Conservation (phyloP, 64 coral and sea anemone species). For the Montipora cactus region DNA sequence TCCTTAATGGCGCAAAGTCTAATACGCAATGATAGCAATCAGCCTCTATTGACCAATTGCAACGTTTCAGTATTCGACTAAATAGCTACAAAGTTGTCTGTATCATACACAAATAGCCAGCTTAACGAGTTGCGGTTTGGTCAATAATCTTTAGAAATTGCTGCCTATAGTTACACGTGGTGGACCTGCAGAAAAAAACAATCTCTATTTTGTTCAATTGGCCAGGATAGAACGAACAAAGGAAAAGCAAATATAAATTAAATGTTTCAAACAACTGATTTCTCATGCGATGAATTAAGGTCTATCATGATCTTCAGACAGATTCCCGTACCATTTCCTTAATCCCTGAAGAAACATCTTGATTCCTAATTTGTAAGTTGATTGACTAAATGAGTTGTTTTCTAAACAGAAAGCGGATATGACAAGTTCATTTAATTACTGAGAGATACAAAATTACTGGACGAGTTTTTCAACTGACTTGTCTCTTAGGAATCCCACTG, state of each 20-base stretch:
- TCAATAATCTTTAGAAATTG: not conserved
- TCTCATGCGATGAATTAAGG: not conserved
- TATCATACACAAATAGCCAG: too few relatives aligned
- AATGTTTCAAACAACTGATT: conserved; percentile 22
- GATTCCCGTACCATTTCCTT: not conserved
- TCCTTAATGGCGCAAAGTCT: not conserved
- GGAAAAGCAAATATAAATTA: conserved; percentile 50
- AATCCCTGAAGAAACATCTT: not conserved
- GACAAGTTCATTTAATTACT: too few relatives aligned
- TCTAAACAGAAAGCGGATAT: too few relatives aligned
- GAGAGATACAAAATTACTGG: too few relatives aligned
- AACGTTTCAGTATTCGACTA: too few relatives aligned
- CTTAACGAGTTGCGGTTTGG: not conserved
- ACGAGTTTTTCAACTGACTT: too few relatives aligned
- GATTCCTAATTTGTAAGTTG: not conserved
- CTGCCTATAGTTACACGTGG: conserved; percentile 15
- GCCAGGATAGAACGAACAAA: conserved; percentile 21
- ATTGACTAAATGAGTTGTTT: not conserved
- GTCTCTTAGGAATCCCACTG: too few relatives aligned
- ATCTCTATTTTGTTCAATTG: conserved; percentile 34
- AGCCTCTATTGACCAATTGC: too few relatives aligned
- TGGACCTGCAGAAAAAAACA: not conserved
- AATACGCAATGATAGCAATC: too few relatives aligned
- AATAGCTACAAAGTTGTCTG: not conserved
- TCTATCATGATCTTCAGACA: not conserved